A percentile compares a stretch with the other conserved stretches of the same genome.
phyloP scores from a whole-genome alignment of 2,113 vertebrate genomes.

The Athene cunicularia region DNA sequence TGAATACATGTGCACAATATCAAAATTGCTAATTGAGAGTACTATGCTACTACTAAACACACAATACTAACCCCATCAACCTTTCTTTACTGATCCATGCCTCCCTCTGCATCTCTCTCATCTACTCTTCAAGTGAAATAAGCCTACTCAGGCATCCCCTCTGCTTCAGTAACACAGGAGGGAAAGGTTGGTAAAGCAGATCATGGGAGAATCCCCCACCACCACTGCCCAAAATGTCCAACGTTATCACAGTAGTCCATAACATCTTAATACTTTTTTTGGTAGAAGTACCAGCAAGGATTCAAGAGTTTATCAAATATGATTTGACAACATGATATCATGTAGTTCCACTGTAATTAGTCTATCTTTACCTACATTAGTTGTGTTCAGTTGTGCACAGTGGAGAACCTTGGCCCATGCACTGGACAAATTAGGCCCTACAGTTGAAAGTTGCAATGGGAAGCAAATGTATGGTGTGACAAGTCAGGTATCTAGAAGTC shows the following conservation, averaged over 20 bases:
- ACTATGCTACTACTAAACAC: not conserved
- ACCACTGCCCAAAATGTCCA: not conserved
- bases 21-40: not conserved
- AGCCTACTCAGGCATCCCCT: not conserved
- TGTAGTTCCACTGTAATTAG: not conserved
- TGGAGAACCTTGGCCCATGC: rapidly evolving
- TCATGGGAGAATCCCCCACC: not conserved
- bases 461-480: not conserved
- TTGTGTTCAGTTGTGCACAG: not conserved
- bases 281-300: not conserved
- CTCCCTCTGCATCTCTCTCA: not conserved
- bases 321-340: not conserved
- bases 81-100: not conserved
- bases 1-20: not conserved
- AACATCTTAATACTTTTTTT: not conserved
- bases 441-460: not conserved
- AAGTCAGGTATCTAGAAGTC: not conserved
- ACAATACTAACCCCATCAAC: not conserved
- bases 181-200: not conserved
- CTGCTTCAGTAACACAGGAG: not conserved
- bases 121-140: not conserved
- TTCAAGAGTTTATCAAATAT: not conserved
- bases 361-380: not conserved
- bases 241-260: not conserved
- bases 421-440: not conserved